Evolutionary conservation across 35 echinoderm and acorn worm species (phyloP), one percentile per base, ranked within the genome.

Genomic region (Lytechinus pictus): DNA sequence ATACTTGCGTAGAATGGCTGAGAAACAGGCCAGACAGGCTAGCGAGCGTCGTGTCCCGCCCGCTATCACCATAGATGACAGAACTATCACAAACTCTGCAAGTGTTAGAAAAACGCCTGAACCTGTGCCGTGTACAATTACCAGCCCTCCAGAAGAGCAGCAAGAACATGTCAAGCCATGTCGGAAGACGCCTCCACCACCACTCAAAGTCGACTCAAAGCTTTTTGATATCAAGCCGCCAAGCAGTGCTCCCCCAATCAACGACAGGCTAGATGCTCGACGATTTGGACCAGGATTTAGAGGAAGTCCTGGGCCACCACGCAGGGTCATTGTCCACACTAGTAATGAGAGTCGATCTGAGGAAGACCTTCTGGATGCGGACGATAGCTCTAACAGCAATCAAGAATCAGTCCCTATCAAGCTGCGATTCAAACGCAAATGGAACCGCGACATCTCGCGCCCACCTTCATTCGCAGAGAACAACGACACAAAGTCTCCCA

Each of bases 341-440:
- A 90, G 95, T 54, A 94, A 53, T 27, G 93, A 97, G 61, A 97
- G 95, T 58, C 61, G 94, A n/a, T 96, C 95, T 3, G 93, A 97
- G 29, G 95, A 96, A 90, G 97, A 97, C 24, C 95, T 97, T 0
- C 89, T 93, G 10, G 88, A 89, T 9, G 9, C 94, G 5, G 94
- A 86, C 1, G 86, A 94, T 19, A 54, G 44, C 27, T 54, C 93
- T 1, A 54, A 87, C 9, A 16, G 61, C 13, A 92, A 55, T 28
- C 87, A 95, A 55, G 95, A 93, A 33, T 51, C 79, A 21, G 96
- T 97, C 54, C 98, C 98, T 21, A 98, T 99, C 95, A 99, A 99
- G 89, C 97, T 99, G 9, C 97, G 98, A 7, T 96, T 99, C 88
- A 99, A 99, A 86, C 89, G 98, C 10, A 99, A 99, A 94, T 99